Conservation (phyloP, 2,797 vertebrate genomes). For the Molothrus ater region DNA sequence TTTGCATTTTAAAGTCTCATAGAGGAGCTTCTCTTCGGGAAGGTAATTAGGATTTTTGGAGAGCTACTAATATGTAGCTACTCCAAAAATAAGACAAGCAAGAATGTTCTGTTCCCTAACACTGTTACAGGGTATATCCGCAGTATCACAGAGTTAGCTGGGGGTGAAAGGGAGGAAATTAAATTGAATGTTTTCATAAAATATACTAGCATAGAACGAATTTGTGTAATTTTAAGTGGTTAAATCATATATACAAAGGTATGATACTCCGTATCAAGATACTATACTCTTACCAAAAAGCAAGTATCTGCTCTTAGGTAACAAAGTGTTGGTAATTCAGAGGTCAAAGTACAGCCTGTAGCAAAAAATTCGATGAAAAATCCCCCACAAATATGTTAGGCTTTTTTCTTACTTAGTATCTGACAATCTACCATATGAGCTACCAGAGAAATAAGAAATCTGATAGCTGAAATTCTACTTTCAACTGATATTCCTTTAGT, state of each 20-base stretch:
- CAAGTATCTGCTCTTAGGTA: not conserved
- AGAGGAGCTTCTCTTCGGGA: not conserved
- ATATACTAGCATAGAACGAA: accelerated
- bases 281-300: not conserved
- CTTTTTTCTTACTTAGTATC: not conserved
- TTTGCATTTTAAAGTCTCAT: not conserved
- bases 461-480: not conserved
- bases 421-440: not conserved
- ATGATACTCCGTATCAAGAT: not conserved
- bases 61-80: not conserved
- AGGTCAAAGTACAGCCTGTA: not conserved
- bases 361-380: accelerated
- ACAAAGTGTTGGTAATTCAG: not conserved
- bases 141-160: not conserved
- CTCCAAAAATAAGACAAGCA: not conserved
- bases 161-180: not conserved
- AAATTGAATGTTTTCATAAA: not conserved
- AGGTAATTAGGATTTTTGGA: not conserved
- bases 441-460: not conserved
- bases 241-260: not conserved
- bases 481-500: not conserved
- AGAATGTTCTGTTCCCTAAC: not conserved
- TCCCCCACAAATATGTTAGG: accelerated
- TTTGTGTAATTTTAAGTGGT: not conserved
- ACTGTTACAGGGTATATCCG: not conserved